Conservation (phyloP, 2,797 vertebrate genomes). For the Merluccius polli region DNA sequence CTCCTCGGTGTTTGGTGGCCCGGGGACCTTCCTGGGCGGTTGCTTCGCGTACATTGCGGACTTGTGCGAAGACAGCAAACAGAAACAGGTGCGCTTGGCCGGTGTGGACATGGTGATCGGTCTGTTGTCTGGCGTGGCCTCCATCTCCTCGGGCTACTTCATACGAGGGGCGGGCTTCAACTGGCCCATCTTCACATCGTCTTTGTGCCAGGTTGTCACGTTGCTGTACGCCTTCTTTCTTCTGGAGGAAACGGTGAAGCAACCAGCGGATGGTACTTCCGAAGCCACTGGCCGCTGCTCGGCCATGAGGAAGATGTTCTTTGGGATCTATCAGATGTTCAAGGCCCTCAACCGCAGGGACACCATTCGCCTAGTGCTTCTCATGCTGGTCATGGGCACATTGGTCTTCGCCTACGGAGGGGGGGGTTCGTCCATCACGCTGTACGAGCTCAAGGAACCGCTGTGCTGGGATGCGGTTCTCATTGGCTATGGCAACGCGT, state of each 20-base stretch:
- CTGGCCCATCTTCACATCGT: constrained; percentile 82
- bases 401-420: constrained; percentile 77
- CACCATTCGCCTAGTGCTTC: constrained; percentile 66
- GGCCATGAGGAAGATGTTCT: constrained; percentile 69
- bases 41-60: constrained; percentile 90
- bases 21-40: constrained; percentile 85
- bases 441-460: constrained; percentile 87
- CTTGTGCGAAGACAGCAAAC: constrained; percentile 73
- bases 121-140: constrained; percentile 79
- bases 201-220: constrained; percentile 67
- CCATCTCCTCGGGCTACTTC: constrained; percentile 87
- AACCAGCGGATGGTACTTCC: constrained; percentile 19
- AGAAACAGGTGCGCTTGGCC: constrained; percentile 88
- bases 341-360: constrained; percentile 61
- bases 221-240: constrained; percentile 81
- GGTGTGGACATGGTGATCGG: constrained; percentile 88
- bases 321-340: constrained; percentile 79
- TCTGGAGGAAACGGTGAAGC: constrained; percentile 74
- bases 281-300: constrained; percentile 36
- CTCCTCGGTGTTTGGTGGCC: constrained; percentile 82
- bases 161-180: constrained; percentile 80
- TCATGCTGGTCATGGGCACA: constrained; percentile 76
- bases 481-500: constrained; percentile 87
- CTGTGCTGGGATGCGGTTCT: constrained; percentile 93
- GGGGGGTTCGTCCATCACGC: constrained; percentile 71